A percentile compares a stretch with the other conserved stretches of the same genome.
Conservation (phyloP, 2,113 vertebrate species). For the Microcebus murinus region DNA sequence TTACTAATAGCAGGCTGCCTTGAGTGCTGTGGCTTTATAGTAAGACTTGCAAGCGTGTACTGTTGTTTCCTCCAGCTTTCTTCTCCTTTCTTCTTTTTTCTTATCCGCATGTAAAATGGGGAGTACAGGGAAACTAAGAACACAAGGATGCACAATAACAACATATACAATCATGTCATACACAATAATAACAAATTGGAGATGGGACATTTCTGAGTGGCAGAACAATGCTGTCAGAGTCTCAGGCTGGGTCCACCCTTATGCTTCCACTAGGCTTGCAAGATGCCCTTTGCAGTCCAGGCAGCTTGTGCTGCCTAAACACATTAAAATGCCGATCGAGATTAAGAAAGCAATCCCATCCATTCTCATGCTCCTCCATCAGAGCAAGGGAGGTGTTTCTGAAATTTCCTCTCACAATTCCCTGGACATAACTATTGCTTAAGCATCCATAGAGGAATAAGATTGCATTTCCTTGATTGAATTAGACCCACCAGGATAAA, state of each 20-base stretch:
- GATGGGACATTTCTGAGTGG: too few species aligned
- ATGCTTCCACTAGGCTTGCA: accelerated
- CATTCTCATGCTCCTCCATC: not conserved
- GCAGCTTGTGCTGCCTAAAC: not conserved
- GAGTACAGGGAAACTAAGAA: not conserved
- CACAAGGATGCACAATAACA: too few species aligned
- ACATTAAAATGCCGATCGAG: not conserved
- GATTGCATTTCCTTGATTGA: not conserved
- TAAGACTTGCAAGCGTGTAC: not conserved
- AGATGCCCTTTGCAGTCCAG: too few species aligned
- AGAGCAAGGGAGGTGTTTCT: not conserved
- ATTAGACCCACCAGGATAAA: too few species aligned
- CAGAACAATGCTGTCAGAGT: not conserved
- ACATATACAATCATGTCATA: not conserved
- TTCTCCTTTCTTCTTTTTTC: not conserved
- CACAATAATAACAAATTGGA: not conserved
- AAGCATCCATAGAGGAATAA: accelerated
- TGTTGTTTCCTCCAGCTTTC: not conserved
- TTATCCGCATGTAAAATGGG: not conserved
- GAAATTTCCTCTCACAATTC: not conserved
- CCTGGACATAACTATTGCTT: not conserved
- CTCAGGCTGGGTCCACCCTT: not conserved
- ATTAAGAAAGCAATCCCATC: too few species aligned
- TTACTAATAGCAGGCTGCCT: not conserved
- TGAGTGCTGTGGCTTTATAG: not conserved